These are phyloP conservation scores for Cyanoramphus novaezelandiae DNA, from an alignment of 2,113 vertebrate genomes.

Conservation along the genomic window DNA sequence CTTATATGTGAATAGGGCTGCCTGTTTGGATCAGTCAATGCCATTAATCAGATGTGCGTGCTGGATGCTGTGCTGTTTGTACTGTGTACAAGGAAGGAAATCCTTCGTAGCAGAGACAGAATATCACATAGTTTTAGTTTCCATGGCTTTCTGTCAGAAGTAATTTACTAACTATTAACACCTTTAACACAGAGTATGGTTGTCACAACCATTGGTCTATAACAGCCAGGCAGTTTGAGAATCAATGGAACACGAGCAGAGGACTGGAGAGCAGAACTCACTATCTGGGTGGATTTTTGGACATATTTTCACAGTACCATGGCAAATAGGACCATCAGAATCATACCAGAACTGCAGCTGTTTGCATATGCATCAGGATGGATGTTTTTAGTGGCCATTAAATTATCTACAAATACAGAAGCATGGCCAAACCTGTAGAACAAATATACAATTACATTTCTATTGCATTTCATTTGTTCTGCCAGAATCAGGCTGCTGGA, in stretches of 20 bases:
- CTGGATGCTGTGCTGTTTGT: neutral
- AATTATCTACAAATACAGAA: neutral
- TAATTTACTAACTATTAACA: neutral
- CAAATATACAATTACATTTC: neutral
- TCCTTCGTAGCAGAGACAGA: neutral
- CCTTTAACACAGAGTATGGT: neutral
- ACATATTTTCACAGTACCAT: neutral
- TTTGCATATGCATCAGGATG: neutral
- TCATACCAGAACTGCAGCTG: neutral
- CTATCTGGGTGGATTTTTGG: rapidly evolving
- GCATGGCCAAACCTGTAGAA: neutral
- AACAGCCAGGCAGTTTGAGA: neutral
- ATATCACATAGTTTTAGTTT: neutral
- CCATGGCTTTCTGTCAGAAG: neutral
- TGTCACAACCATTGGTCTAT: neutral
- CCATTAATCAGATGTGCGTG: neutral
- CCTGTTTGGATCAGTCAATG: neutral
- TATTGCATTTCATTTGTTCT: neutral
- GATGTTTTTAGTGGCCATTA: neutral
- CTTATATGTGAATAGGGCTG: neutral
- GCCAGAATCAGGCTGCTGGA: neutral
- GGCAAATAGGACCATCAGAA: neutral
- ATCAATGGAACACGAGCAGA: neutral
- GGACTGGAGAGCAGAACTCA: neutral
- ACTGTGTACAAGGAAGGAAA: neutral